A percentile compares a stretch with the other conserved stretches of the same genome.
Evolutionary conservation across 64 coral and sea anemone species (phyloP).

Genomic region (Dendrophyllia cribrosa): DNA sequence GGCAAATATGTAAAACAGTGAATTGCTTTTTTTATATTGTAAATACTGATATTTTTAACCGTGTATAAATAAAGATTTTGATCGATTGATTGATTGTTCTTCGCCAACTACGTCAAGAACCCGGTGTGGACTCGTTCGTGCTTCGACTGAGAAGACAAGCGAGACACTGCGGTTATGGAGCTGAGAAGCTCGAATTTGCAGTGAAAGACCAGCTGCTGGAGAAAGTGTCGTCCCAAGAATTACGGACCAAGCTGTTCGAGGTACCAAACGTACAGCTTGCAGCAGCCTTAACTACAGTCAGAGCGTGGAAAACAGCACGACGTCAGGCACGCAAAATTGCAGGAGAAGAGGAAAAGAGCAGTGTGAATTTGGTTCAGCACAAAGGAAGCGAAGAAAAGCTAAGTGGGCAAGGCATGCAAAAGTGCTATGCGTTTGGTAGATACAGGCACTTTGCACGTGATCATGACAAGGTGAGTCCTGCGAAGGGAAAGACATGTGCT

Average conservation of each 20-base stretch:
- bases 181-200: not conserved
- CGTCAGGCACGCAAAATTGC: not conserved
- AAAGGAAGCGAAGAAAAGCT: not conserved
- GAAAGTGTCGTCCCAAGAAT: conserved; percentile 19
- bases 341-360: conserved; percentile 1
- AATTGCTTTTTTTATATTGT: no score
- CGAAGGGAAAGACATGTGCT: conserved; percentile 3
- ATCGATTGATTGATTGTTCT: not conserved
- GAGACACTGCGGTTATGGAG: conserved; percentile 11
- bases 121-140: conserved; percentile 13
- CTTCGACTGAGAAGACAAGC: not conserved
- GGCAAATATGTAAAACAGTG: no score
- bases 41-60: no score
- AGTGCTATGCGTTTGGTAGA: conserved; percentile 8
- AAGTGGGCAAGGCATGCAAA: not conserved
- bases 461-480: conserved; percentile 3
- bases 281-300: conserved; percentile 1
- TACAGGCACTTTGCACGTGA: not conserved
- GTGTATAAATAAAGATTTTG: no score
- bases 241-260: conserved; percentile 9
- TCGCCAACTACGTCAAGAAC: conserved; percentile 12
- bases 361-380: not conserved
- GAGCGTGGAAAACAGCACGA: not conserved
- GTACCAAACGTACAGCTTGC: conserved; percentile 7
- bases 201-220: not conserved